Evolutionary conservation across 2,113 vertebrate species (phyloP).

Genomic region (Chionis minor): DNA sequence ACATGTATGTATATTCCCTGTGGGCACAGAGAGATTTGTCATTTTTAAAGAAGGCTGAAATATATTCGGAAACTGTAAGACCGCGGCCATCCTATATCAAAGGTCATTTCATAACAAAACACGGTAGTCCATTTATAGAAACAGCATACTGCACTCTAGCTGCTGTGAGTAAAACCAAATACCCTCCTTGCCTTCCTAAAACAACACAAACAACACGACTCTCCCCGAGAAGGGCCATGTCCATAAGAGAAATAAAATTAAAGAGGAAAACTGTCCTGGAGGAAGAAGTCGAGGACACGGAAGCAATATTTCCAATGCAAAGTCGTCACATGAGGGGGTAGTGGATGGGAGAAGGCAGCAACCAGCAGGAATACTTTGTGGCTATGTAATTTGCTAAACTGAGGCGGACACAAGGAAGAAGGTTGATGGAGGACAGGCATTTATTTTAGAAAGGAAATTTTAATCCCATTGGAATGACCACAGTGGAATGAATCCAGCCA

Average conservation of each 20-base stretch:
- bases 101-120: constrained; percentile 72
- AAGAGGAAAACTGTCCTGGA: constrained; percentile 8
- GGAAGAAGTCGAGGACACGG: not conserved
- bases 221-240: constrained; percentile 38
- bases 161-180: constrained; percentile 66
- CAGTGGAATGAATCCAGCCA: not conserved
- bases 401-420: not conserved
- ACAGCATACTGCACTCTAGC: constrained; percentile 44
- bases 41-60: constrained; percentile 67
- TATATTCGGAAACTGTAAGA: constrained; percentile 68
- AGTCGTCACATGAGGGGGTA: not conserved
- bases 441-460: constrained; percentile 44
- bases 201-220: constrained; percentile 52
- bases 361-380: not conserved
- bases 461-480: constrained; percentile 14
- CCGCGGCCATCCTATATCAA: constrained; percentile 66
- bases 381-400: not conserved
- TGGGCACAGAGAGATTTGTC: constrained; percentile 44
- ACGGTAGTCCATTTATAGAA: constrained; percentile 72
- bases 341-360: not conserved
- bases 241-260: constrained; percentile 24
- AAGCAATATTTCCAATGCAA: not conserved
- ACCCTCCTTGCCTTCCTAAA: constrained; percentile 40
- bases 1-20: not conserved
- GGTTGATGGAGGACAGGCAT: not conserved